A percentile compares a stretch with the other conserved stretches of the same genome.
These are phyloP conservation scores for Achlya flavicornis DNA, from an alignment of 2,888 invertebrate genomes.

Conservation along the genomic window DNA sequence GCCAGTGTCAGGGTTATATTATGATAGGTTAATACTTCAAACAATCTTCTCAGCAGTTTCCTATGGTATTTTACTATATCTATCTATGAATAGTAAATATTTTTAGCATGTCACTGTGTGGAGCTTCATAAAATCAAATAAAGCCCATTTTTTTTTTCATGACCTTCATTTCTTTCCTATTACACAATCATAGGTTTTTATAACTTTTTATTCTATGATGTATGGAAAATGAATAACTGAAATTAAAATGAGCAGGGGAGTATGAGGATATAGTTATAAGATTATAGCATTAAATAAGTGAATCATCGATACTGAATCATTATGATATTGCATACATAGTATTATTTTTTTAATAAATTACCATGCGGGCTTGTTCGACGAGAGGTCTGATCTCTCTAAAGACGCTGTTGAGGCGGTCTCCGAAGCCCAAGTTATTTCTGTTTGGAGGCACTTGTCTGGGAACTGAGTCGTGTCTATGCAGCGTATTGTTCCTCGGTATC, in stretches of 20 bases:
- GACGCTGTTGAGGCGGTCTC: constrained; percentile 74
- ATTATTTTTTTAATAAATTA: constrained; percentile 39
- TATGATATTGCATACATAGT: background rate
- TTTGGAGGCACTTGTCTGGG: constrained; percentile 57
- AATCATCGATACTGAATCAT: background rate
- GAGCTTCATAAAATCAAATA: too few relatives aligned
- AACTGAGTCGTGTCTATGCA: constrained; percentile 66
- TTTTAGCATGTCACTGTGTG: too few relatives aligned
- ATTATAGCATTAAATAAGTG: background rate
- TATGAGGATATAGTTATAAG: background rate
- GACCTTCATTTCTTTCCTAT: background rate
- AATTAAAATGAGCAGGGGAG: background rate
- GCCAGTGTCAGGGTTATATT: too few relatives aligned
- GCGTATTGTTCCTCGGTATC: constrained; percentile 56
- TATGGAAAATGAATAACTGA: background rate
- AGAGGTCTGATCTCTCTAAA: constrained; percentile 87
- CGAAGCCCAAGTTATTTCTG: constrained; percentile 69
- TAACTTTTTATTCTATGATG: background rate
- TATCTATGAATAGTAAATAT: too few relatives aligned
- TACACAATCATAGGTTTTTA: background rate
- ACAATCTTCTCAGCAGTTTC: too few relatives aligned
- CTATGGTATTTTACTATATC: too few relatives aligned
- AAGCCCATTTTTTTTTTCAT: too few relatives aligned
- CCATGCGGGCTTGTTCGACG: constrained; percentile 85
- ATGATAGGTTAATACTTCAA: too few relatives aligned